phyloP scores from a whole-genome alignment of 2,113 vertebrate genomes.

The Antechinus stuartii region DNA sequence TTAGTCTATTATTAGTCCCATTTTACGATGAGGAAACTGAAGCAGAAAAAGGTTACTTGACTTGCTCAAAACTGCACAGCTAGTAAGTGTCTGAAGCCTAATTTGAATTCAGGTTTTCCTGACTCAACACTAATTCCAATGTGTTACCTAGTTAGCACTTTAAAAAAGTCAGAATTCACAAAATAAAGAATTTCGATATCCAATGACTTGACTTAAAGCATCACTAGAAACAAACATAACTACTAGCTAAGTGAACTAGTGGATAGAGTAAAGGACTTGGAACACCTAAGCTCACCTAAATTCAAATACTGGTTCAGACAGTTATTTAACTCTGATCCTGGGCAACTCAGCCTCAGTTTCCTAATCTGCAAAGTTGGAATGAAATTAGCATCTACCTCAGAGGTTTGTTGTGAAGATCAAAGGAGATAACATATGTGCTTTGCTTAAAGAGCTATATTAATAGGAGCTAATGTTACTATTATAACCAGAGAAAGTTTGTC shows the following conservation, averaged over 20 bases:
- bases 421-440: not conserved
- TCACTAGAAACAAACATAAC: conserved; percentile 16
- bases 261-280: not conserved
- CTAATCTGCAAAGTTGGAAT: not conserved
- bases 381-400: not conserved
- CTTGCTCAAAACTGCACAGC: not conserved
- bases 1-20: not conserved
- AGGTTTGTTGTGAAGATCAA: not conserved
- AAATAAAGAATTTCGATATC: not conserved
- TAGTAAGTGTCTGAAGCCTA: not conserved
- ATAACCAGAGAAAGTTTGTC: not conserved
- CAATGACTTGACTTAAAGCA: not conserved
- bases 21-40: not conserved
- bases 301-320: not conserved
- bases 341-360: not conserved
- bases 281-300: not conserved
- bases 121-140: not conserved
- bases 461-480: not conserved
- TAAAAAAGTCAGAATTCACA: not conserved
- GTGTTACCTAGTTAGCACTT: not conserved
- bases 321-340: not conserved
- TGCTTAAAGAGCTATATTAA: not conserved
- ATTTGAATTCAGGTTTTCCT: not conserved
- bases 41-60: not conserved
- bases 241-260: not conserved